These are phyloP conservation scores for Quadroppia sp. DNA, from an alignment of 2,888 invertebrate genomes.

Conservation along the genomic window DNA sequence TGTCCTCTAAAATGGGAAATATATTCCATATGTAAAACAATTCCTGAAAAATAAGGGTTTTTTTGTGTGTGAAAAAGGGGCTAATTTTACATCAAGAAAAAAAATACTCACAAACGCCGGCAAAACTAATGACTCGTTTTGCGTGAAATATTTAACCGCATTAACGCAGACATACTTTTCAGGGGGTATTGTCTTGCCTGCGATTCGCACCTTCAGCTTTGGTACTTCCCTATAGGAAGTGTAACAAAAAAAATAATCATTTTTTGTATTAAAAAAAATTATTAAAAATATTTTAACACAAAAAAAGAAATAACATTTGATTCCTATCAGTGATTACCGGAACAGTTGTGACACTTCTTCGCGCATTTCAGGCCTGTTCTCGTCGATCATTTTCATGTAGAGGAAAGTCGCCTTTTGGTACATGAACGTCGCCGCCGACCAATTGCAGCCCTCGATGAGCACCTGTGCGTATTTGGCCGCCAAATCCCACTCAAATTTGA, in stretches of 20 bases:
- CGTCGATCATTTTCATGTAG: conserved; percentile 63
- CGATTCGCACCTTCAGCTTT: conserved; percentile 77
- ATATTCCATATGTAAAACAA: conserved; percentile 89
- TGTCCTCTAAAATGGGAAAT: conserved; percentile 74
- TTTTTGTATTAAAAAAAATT: background rate
- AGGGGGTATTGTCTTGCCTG: conserved; percentile 92
- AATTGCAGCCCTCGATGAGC: conserved; percentile 72
- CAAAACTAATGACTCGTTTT: conserved; percentile 67
- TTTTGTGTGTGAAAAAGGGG: background rate
- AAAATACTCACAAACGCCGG: conserved; percentile 63
- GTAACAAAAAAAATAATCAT: background rate
- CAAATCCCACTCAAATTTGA: conserved; percentile 67
- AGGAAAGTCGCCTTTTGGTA: conserved; percentile 82
- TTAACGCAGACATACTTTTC: conserved; percentile 92
- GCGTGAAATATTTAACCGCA: conserved; percentile 69
- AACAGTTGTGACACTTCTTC: conserved; percentile 55
- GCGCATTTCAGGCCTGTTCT: conserved; percentile 54
- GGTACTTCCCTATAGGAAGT: conserved; percentile 60
- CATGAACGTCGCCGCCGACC: conserved; percentile 86
- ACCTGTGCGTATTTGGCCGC: conserved; percentile 67
- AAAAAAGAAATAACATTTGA: background rate
- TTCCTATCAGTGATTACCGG: background rate
- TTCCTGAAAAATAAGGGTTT: conserved; percentile 58
- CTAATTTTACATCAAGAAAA: background rate
- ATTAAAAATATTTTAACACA: background rate